phyloP scores from a whole-genome alignment of 2,113 vertebrate genomes.

The Xyrauchen texanus region DNA sequence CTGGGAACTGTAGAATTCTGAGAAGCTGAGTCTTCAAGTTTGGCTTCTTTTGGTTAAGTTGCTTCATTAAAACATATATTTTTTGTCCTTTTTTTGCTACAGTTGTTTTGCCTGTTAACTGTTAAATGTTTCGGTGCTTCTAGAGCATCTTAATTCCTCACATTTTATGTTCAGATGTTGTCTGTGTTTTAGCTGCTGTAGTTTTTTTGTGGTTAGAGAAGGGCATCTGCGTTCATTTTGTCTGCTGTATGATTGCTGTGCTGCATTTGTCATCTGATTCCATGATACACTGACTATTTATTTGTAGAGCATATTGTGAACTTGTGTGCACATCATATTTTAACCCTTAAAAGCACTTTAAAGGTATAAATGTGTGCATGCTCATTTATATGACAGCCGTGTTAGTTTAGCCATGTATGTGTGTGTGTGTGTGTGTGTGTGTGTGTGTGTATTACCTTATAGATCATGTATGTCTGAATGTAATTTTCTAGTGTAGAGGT shows the following conservation, averaged over 20 bases:
- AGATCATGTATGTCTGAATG: neutral
- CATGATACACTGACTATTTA: neutral
- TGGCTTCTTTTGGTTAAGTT: conserved; percentile 30
- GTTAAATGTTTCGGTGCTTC: neutral
- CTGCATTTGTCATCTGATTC: conserved; percentile 10
- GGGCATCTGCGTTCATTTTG: neutral
- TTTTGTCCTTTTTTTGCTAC: neutral
- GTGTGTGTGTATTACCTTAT: neutral
- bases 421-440: conserved; percentile 3
- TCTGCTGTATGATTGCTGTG: neutral
- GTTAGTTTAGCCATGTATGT: neutral
- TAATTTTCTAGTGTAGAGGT: conserved; percentile 23
- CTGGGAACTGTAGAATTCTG: neutral
- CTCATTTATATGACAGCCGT: neutral
- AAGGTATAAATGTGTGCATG: neutral
- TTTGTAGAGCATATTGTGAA: neutral
- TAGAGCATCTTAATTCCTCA: neutral
- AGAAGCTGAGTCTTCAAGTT: neutral
- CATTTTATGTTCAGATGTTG: neutral
- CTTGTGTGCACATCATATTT: too few species aligned
- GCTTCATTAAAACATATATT: neutral
- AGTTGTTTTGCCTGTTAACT: neutral
- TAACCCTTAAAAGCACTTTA: neutral
- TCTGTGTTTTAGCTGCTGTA: neutral
- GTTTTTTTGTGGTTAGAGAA: neutral